phyloP scores from a whole-genome alignment of 1,140 invertebrate species.

The Rhizoglyphus robini region DNA sequence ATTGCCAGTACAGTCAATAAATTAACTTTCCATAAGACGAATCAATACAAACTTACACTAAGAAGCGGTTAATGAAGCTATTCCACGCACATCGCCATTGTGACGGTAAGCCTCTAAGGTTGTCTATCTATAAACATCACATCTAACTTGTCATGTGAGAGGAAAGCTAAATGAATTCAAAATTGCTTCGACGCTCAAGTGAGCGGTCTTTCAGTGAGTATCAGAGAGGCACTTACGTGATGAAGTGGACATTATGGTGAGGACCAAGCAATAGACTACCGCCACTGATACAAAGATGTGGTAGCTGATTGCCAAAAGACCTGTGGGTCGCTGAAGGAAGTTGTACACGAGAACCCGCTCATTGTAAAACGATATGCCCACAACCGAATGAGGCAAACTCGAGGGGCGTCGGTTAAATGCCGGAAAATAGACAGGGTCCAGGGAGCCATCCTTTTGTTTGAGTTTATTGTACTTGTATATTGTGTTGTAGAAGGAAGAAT shows the following conservation, averaged over 20 bases:
- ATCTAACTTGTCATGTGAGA: too few relatives aligned
- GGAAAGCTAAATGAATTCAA: too few relatives aligned
- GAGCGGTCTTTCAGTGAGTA: too few relatives aligned
- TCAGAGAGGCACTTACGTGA: constrained; percentile 41
- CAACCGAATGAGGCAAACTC: background rate
- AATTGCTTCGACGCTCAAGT: too few relatives aligned
- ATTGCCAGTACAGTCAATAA: too few relatives aligned
- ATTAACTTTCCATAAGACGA: background rate
- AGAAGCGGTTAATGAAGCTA: background rate
- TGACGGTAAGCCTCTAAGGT: too few relatives aligned
- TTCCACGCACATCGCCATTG: too few relatives aligned
- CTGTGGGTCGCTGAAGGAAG: constrained; percentile 14
- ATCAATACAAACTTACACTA: background rate
- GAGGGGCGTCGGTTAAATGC: background rate
- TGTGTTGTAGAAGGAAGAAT: constrained; percentile 9
- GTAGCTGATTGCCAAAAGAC: background rate
- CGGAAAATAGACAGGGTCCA: constrained; percentile 9
- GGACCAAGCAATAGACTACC: constrained; percentile 64
- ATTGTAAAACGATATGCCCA: constrained; percentile 15
- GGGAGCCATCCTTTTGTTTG: background rate
- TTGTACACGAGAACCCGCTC: constrained; percentile 13
- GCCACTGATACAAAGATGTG: constrained; percentile 29
- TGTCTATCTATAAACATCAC: too few relatives aligned
- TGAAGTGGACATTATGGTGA: constrained; percentile 69
- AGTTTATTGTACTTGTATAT: constrained; percentile 10